Conservation (phyloP, 2,113 vertebrate species). For the Aptenodytes patagonicus region DNA sequence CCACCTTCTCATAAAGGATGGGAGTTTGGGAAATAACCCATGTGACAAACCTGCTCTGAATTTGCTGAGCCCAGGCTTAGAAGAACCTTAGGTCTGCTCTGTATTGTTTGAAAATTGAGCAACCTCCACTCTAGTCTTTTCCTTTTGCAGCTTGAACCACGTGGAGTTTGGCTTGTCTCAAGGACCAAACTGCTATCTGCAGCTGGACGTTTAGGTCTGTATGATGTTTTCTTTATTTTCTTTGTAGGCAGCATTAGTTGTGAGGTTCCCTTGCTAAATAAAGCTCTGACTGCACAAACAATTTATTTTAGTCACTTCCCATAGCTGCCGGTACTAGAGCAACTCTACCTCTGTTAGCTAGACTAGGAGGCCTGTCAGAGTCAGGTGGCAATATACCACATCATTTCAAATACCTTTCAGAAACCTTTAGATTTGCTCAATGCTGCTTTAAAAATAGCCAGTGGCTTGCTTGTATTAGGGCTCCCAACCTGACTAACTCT, state of each 20-base stretch:
- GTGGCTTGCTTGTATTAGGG: not conserved
- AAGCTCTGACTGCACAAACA: conserved; percentile 28
- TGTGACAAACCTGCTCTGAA: not conserved
- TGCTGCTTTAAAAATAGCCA: not conserved
- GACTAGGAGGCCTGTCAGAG: conserved; percentile 23
- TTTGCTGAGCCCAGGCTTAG: not conserved
- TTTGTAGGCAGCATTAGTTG: conserved; percentile 3
- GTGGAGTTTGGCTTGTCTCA: not conserved
- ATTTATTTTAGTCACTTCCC: conserved; percentile 56
- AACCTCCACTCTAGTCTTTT: not conserved
- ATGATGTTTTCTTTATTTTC: not conserved
- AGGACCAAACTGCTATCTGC: not conserved
- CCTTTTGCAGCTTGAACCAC: not conserved
- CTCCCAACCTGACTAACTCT: not conserved
- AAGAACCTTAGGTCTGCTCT: not conserved
- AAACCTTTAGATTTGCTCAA: conserved; percentile 6
- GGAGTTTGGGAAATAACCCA: not conserved
- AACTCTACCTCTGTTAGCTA: not conserved
- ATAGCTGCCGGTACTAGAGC: not conserved
- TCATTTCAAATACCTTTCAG: conserved; percentile 36
- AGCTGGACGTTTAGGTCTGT: not conserved
- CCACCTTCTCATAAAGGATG: not conserved
- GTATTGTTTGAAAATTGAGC: not conserved
- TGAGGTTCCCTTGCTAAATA: conserved; percentile 37
- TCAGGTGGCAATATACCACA: conserved; percentile 19